These are phyloP conservation scores for Meloidogyne hapla DNA, from an alignment of 1,140 invertebrate genomes.

Conservation along the genomic window DNA sequence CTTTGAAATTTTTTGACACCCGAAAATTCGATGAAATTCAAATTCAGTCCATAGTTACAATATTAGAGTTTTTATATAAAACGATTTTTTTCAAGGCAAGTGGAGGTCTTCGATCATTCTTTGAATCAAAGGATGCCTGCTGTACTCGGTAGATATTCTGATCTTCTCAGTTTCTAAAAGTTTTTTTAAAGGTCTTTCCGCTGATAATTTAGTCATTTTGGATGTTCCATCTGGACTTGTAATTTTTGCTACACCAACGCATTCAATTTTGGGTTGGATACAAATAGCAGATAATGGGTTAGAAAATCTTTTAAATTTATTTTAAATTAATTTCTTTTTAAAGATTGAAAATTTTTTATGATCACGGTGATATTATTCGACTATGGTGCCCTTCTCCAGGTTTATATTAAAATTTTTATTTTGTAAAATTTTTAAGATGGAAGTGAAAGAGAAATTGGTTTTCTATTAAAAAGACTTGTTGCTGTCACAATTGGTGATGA, in stretches of 20 bases:
- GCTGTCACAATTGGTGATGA: constrained; percentile 61
- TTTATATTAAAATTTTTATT: background rate
- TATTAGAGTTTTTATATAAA: background rate
- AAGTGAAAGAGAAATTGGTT: constrained; percentile 51
- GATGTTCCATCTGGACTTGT: constrained; percentile 79
- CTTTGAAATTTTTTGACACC: background rate
- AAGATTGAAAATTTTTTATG: constrained; percentile 61
- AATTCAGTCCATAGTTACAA: too few species aligned
- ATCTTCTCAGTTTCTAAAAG: background rate
- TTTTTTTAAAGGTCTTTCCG: constrained; percentile 76
- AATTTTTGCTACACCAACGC: constrained; percentile 81
- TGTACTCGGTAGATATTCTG: constrained; percentile 71
- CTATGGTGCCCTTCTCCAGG: constrained; percentile 51
- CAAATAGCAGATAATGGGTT: constrained; percentile 52
- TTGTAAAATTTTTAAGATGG: constrained; percentile 30
- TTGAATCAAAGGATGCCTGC: constrained; percentile 72
- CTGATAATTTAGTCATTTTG: constrained; percentile 81
- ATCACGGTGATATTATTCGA: constrained; percentile 61
- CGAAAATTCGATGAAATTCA: too few species aligned
- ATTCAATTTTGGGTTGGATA: constrained; percentile 80
- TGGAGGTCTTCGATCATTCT: constrained; percentile 69
- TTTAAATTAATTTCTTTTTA: constrained; percentile 19
- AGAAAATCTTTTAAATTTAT: background rate
- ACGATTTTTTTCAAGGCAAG: background rate
- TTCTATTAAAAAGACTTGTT: constrained; percentile 50